Conservation (phyloP, 1,140 invertebrate species). For the Heliconius melpomene region DNA sequence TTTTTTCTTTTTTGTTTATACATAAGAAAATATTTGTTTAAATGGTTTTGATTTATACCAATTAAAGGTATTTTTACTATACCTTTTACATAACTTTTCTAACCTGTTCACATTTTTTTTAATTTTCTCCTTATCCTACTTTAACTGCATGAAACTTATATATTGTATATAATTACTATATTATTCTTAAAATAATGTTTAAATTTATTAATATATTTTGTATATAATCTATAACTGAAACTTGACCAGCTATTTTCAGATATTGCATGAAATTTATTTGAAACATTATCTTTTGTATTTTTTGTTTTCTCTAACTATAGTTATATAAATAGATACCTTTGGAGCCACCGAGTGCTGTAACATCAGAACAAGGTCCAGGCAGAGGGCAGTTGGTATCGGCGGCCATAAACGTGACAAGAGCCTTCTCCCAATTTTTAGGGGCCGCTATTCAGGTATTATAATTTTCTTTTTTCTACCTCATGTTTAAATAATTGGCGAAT, state of each 20-base stretch:
- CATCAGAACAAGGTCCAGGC: constrained; percentile 69
- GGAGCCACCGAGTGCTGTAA: constrained; percentile 75
- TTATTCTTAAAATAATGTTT: not conserved
- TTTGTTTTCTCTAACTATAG: constrained; percentile 10
- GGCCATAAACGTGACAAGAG: constrained; percentile 87
- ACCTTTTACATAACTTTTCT: not conserved
- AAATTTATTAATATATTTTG: not conserved
- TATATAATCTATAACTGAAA: not conserved
- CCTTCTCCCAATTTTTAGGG: constrained; percentile 87
- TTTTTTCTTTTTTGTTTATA: too few relatives aligned
- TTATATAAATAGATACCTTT: constrained; percentile 66
- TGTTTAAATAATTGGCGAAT: not conserved
- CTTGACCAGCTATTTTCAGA: not conserved
- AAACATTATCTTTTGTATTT: not conserved
- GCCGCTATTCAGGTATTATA: constrained; percentile 85
- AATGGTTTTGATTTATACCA: not conserved
- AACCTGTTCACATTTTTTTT: not conserved
- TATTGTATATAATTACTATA: constrained; percentile 37
- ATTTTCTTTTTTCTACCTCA: not conserved
- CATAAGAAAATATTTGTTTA: too few relatives aligned
- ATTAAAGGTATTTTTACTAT: not conserved
- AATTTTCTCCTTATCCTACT: not conserved
- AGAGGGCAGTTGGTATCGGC: constrained; percentile 85
- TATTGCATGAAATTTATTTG: constrained; percentile 3
- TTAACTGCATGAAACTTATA: not conserved